Conservation (phyloP, 2,888 invertebrate genomes). For the Nephrotoma guestfalica region DNA sequence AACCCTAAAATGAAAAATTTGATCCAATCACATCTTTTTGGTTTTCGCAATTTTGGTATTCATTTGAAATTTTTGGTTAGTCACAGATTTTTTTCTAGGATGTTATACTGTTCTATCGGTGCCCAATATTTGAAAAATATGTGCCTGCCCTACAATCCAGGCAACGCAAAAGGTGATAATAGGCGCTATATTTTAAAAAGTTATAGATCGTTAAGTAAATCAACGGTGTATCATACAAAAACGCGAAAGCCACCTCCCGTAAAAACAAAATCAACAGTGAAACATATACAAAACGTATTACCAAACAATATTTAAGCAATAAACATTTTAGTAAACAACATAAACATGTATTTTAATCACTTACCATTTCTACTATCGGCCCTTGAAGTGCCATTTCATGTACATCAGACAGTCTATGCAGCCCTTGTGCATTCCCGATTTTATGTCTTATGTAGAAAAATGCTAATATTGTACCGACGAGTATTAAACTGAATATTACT, state of each 20-base stretch:
- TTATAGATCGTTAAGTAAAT: neutral
- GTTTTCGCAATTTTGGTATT: neutral
- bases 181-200: neutral
- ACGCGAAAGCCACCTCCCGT: neutral
- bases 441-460: conserved; percentile 33
- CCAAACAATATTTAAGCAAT: neutral
- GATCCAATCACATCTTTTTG: neutral
- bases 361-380: conserved; percentile 56
- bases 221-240: neutral
- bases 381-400: conserved; percentile 63
- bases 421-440: conserved; percentile 21
- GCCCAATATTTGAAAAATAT: neutral
- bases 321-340: neutral
- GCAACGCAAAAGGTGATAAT: neutral
- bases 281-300: neutral
- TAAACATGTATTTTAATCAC: conserved; percentile 11
- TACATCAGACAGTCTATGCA: conserved; percentile 38
- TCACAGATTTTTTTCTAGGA: neutral
- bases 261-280: neutral
- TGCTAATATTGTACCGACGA: conserved; percentile 45
- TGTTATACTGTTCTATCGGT: neutral
- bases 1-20: neutral
- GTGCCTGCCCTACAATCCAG: neutral
- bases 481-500: conserved; percentile 47
- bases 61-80: neutral